Conservation (phyloP, 53 echinoderm and acorn worm genomes). For the Paelopatides confundens region DNA sequence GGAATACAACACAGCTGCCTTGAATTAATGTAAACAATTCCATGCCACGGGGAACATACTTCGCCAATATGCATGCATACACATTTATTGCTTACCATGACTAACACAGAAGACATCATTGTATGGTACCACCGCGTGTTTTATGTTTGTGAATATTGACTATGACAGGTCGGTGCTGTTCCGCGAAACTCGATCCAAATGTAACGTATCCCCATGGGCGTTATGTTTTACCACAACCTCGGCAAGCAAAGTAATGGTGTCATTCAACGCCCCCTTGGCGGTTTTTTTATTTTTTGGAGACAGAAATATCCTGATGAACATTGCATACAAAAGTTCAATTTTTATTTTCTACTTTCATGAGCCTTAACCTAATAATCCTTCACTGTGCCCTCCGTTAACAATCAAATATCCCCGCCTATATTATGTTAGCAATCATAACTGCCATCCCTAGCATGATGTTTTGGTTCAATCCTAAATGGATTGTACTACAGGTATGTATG, state of each 20-base stretch:
- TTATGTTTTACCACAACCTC: neutral
- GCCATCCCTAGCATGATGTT: too few relatives aligned
- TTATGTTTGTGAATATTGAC: neutral
- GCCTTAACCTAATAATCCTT: neutral
- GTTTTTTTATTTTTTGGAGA: neutral
- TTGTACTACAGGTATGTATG: too few relatives aligned
- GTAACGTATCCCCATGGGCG: constrained; percentile 32
- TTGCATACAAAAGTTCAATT: too few relatives aligned
- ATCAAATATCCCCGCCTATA: too few relatives aligned
- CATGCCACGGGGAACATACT: constrained; percentile 17
- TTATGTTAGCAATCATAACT: too few relatives aligned
- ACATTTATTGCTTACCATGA: neutral
- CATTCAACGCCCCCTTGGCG: neutral
- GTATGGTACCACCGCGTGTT: constrained; percentile 19
- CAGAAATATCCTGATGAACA: too few relatives aligned
- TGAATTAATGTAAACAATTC: constrained; percentile 9
- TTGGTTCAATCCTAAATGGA: too few relatives aligned
- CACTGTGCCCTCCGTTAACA: too few relatives aligned
- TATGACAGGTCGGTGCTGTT: constrained; percentile 10
- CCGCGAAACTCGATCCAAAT: constrained; percentile 7
- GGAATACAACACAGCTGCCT: neutral
- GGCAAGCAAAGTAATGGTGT: too few relatives aligned
- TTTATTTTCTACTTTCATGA: neutral
- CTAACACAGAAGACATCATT: constrained; percentile 1
- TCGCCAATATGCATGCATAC: neutral